phyloP scores from a whole-genome alignment of 1,140 invertebrate genomes.

The Euwallacea fornicatus region DNA sequence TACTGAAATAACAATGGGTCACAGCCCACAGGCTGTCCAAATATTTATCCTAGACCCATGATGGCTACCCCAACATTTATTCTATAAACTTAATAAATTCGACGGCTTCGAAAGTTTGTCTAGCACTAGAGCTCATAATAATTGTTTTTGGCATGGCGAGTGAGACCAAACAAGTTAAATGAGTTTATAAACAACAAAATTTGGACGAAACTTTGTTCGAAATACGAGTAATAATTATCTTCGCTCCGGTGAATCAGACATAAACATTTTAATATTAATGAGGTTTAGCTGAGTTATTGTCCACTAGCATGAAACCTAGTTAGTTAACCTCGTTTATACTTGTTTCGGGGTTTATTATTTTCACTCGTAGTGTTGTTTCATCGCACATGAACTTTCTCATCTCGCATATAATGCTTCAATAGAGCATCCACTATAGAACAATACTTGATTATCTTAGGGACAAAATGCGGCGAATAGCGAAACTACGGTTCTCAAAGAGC shows the following conservation, averaged over 20 bases:
- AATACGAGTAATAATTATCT: constrained; percentile 12
- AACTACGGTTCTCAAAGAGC: no score
- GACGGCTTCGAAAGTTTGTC: background rate
- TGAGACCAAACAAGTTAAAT: constrained; percentile 9
- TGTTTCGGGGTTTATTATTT: constrained; percentile 12
- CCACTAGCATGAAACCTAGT: constrained; percentile 11
- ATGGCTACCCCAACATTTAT: background rate
- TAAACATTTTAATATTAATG: constrained; percentile 16
- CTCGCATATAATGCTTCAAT: no score
- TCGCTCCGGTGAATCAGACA: constrained; percentile 11
- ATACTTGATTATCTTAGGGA: no score
- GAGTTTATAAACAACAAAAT: constrained; percentile 15
- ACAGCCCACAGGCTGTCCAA: background rate
- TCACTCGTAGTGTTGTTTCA: background rate
- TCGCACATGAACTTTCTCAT: no score
- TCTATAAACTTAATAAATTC: background rate
- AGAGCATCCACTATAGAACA: no score
- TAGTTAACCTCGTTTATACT: constrained; percentile 13
- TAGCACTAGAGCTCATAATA: constrained; percentile 1
- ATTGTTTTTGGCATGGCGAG: constrained; percentile 4
- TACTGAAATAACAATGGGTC: no score
- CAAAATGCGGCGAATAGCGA: no score
- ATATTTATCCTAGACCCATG: background rate
- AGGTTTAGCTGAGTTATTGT: constrained; percentile 9
- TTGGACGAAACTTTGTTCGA: constrained; percentile 7